Evolutionary conservation across 2,888 invertebrate species (phyloP).

Genomic region (Zhuqinia jingwanae): DNA sequence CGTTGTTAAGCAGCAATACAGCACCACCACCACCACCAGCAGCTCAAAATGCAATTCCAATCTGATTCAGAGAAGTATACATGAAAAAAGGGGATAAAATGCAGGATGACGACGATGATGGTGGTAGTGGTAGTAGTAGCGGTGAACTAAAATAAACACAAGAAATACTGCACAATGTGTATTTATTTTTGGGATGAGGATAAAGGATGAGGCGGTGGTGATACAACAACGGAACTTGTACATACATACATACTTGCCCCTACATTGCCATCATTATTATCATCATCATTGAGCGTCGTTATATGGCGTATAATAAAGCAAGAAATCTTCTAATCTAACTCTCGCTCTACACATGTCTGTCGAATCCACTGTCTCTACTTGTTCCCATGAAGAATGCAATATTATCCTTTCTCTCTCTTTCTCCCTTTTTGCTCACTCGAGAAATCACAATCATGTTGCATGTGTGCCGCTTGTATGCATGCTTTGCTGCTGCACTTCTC

Average conservation of each 20-base stretch:
- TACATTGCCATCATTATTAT: too few relatives aligned
- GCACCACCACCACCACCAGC: not conserved
- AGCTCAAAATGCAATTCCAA: conserved; percentile 7
- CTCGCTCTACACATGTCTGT: not conserved
- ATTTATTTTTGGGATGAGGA: conserved; percentile 14
- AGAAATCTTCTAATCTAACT: conserved; percentile 54
- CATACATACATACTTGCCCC: not conserved
- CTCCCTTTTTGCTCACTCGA: too few relatives aligned
- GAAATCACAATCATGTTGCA: too few relatives aligned
- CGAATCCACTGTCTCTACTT: not conserved
- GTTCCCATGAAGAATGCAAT: conserved; percentile 6
- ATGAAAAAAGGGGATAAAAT: not conserved
- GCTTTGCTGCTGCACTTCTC: too few relatives aligned
- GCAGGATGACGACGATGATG: too few relatives aligned
- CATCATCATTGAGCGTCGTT: too few relatives aligned
- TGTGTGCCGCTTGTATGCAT: too few relatives aligned
- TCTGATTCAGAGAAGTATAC: conserved; percentile 40
- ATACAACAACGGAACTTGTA: conserved; percentile 37
- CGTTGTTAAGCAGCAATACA: too few relatives aligned
- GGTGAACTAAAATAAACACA: not conserved
- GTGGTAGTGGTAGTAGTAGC: not conserved
- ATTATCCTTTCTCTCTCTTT: conserved; percentile 6
- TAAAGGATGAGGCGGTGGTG: not conserved
- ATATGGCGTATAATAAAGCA: conserved; percentile 54
- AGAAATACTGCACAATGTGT: not conserved